Percentiles rank a stretch among this genome's conserved stretches.
phyloP scores from a whole-genome alignment of 2,888 invertebrate species.

The Caenorhabditis macrosperma region DNA sequence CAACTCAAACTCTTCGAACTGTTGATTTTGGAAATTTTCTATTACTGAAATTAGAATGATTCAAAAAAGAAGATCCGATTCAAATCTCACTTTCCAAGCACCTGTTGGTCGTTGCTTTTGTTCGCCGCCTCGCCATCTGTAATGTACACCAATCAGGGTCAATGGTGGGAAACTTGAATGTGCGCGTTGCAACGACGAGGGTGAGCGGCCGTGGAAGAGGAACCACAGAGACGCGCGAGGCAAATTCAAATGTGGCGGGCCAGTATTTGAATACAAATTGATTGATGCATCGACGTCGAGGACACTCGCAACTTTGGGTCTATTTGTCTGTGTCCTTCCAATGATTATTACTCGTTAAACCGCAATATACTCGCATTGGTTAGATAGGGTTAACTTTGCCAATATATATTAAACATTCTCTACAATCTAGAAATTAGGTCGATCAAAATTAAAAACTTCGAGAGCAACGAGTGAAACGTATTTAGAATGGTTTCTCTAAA shows the following conservation, averaged over 20 bases:
- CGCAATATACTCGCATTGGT: not conserved
- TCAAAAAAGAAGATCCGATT: too few relatives aligned
- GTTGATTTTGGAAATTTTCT: not conserved
- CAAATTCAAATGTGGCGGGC: conserved; percentile 34
- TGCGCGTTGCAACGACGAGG: not conserved
- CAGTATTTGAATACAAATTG: conserved; percentile 16
- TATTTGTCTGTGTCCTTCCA: not conserved
- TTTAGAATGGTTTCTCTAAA: not conserved
- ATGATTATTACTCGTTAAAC: not conserved
- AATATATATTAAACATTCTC: too few relatives aligned
- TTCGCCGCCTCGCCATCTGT: not conserved
- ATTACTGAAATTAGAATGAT: not conserved
- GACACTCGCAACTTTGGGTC: not conserved
- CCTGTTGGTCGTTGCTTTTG: not conserved
- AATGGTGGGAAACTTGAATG: conserved; percentile 10
- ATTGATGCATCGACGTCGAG: conserved; percentile 10
- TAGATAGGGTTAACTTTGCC: too few relatives aligned
- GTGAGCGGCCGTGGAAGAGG: conserved; percentile 38
- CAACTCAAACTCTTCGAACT: not conserved
- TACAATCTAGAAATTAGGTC: too few relatives aligned
- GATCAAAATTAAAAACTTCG: too few relatives aligned
- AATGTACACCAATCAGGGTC: not conserved
- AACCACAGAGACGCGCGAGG: conserved; percentile 12
- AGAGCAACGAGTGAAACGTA: too few relatives aligned
- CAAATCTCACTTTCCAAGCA: conserved; percentile 9